Evolutionary conservation across 2,888 invertebrate species (phyloP).

Genomic region (Bruchidius siliquastri): DNA sequence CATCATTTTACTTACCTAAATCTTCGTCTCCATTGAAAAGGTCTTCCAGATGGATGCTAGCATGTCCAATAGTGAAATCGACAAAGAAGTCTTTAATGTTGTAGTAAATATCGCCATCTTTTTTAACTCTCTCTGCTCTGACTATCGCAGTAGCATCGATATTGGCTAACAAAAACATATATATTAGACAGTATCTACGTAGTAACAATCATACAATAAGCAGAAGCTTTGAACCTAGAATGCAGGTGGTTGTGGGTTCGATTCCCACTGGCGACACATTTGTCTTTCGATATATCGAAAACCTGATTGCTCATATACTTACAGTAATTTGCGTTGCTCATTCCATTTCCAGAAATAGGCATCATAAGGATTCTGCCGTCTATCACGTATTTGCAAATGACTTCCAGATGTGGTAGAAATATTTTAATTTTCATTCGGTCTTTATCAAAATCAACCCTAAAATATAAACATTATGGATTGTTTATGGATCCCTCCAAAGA

Average conservation of each 20-base stretch:
- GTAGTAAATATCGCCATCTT: conserved; percentile 53
- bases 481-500: not conserved
- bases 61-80: conserved; percentile 62
- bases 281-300: too few species aligned
- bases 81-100: conserved; percentile 61
- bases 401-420: conserved; percentile 59
- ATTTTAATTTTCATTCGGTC: conserved; percentile 58
- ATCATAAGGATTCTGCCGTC: conserved; percentile 68
- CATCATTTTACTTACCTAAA: conserved; percentile 55
- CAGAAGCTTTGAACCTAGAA: too few species aligned
- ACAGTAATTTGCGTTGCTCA: conserved; percentile 66
- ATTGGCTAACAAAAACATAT: conserved; percentile 54
- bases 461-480: conserved; percentile 5
- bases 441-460: conserved; percentile 55
- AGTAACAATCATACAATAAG: too few species aligned
- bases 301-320: too few species aligned
- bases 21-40: conserved; percentile 68
- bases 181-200: not conserved
- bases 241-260: too few species aligned
- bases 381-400: conserved; percentile 63
- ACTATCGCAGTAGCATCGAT: conserved; percentile 61
- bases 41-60: conserved; percentile 62
- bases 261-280: too few species aligned
- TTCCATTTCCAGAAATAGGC: conserved; percentile 66
- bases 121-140: conserved; percentile 54